These are phyloP conservation scores for Ceratosolen fusciceps DNA, from an alignment of 1,140 invertebrate species.

Conservation along the genomic window DNA sequence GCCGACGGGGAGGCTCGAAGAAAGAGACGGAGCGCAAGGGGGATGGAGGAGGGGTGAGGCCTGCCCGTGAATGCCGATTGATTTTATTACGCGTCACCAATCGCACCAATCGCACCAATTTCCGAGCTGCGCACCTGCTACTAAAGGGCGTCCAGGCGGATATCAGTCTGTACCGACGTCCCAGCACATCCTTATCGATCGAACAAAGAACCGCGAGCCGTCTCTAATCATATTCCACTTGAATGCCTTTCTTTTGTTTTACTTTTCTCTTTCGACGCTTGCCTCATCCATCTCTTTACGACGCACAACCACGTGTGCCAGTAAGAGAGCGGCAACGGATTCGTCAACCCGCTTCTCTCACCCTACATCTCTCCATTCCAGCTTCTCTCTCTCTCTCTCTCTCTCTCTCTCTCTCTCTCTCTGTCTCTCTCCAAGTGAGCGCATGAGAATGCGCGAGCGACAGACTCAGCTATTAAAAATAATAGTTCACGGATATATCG, in stretches of 20 bases:
- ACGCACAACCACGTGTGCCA: too few relatives aligned
- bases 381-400: too few relatives aligned
- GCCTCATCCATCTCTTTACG: neutral
- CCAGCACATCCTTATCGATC: slow-evolving; percentile 42
- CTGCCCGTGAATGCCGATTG: slow-evolving; percentile 33
- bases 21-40: too few relatives aligned
- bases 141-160: slow-evolving; percentile 31
- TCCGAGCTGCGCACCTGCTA: slow-evolving; percentile 38
- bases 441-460: neutral
- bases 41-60: neutral
- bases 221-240: slow-evolving; percentile 42
- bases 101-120: slow-evolving; percentile 44
- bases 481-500: slow-evolving; percentile 37
- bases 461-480: slow-evolving; percentile 41
- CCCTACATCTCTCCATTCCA: too few relatives aligned
- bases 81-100: slow-evolving; percentile 47
- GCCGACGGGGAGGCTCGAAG: too few relatives aligned
- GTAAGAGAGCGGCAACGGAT: too few relatives aligned
- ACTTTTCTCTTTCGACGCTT: neutral
- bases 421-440: too few relatives aligned
- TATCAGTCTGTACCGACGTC: slow-evolving; percentile 26
- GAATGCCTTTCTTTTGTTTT: slow-evolving; percentile 33
- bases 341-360: too few relatives aligned
- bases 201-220: slow-evolving; percentile 1
- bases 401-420: too few relatives aligned